Evolutionary conservation across 2,113 vertebrate genomes (phyloP), one percentile per base, ranked within the genome.

Genomic region (Ondatra zibethicus): DNA sequence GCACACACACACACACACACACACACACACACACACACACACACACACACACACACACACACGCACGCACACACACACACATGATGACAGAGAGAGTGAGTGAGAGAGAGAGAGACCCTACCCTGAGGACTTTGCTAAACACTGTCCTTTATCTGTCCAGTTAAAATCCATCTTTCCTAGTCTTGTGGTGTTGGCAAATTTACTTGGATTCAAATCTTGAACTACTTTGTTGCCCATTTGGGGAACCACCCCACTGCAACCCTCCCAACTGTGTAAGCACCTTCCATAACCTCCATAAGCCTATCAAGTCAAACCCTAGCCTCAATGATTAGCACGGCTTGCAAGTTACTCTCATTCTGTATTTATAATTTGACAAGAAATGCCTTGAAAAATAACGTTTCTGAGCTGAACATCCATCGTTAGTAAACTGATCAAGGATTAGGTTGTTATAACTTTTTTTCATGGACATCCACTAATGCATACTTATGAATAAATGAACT

Each of bases 401-500:
- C 7, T 88, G 72, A 85, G 36, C 2, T 29, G 72, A 75, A 47
- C 45, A 75, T 77, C 3, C 63, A 14, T 91, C 25, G 89, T 75
- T 68, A 80, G 73, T 17, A 86, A 31, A 45, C 33, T 55, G 16
- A 14, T 42, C 61, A 85, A 81, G 84, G 61, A 86, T 25, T 90
- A 27, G 5, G 36, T 45, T 31, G 3, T 85, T 17, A 68, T 33
- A 21, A 12, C 19, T 42, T 65, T n/a, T 27, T 65, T 84, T 21
- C 2, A 68, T 55, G 12, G n/a, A 73, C 25, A 45, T 31, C 14
- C 87, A 33, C 36, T 81, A 63, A 42, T 33, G 93, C 39, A 23
- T 47, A 58, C 50, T 39, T 33, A 78, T 92, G 39, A 96, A 81
- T 76, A 93, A 91, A 85, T 80, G 29, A 94, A 63, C 52, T 82